A percentile compares a stretch with the other conserved stretches of the same genome.
These are phyloP conservation scores for Pegoplata infirma DNA, from an alignment of 2,888 invertebrate genomes.

Conservation along the genomic window DNA sequence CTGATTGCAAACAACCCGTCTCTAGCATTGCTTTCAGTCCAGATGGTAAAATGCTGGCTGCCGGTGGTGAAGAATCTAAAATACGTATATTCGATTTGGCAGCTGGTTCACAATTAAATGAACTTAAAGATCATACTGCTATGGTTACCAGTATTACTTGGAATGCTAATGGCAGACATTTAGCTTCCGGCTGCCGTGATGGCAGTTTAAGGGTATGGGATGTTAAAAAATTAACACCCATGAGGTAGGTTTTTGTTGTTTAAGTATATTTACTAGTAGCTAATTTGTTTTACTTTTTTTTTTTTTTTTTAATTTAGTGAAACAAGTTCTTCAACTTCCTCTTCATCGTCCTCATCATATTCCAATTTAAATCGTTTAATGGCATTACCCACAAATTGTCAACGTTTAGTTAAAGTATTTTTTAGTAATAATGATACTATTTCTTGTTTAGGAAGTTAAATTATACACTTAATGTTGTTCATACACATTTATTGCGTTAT, in stretches of 20 bases:
- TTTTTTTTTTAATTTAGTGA: constrained; percentile 67
- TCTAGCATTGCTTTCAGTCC: constrained; percentile 90
- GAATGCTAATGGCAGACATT: constrained; percentile 80
- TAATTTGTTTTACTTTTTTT: neutral
- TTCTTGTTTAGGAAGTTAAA: constrained; percentile 73
- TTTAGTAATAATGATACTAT: constrained; percentile 73
- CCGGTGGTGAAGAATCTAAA: constrained; percentile 85
- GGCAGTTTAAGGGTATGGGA: constrained; percentile 85
- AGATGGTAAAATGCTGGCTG: constrained; percentile 89
- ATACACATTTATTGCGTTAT: neutral
- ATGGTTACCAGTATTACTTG: constrained; percentile 81
- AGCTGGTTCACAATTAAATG: constrained; percentile 80
- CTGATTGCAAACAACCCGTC: constrained; percentile 87
- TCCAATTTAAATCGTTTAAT: constrained; percentile 71
- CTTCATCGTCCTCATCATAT: constrained; percentile 68
- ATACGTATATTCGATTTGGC: constrained; percentile 84
- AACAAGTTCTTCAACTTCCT: constrained; percentile 59
- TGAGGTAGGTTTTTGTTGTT: constrained; percentile 61
- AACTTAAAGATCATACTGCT: constrained; percentile 81
- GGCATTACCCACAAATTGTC: constrained; percentile 71
- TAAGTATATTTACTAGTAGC: neutral
- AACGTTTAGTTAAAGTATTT: constrained; percentile 73
- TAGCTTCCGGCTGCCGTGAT: constrained; percentile 85
- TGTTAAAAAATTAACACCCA: constrained; percentile 72
- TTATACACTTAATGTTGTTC: neutral